A percentile compares a stretch with the other conserved stretches of the same genome.
Conservation (phyloP, 2,113 vertebrate species). For the Salvator merianae region DNA sequence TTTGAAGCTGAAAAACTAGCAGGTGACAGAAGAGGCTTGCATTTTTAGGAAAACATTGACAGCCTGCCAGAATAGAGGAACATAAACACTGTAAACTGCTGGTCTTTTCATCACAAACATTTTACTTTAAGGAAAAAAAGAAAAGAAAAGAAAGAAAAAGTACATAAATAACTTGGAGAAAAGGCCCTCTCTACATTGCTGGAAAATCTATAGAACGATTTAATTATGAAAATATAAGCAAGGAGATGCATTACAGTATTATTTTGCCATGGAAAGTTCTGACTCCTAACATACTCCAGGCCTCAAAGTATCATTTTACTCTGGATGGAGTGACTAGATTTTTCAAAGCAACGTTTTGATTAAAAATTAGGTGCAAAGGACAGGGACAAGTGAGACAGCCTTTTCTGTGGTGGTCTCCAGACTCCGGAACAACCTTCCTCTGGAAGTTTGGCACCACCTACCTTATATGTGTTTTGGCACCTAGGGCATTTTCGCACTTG, state of each 20-base stretch:
- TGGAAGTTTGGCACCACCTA: too few species aligned
- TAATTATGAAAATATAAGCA: neutral
- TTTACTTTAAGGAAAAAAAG: neutral
- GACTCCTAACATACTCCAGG: neutral
- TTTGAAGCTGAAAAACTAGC: constrained; percentile 6
- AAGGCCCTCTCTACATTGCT: neutral
- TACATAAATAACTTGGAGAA: neutral
- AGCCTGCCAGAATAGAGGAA: neutral
- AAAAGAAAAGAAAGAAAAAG: neutral
- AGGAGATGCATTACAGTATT: too few species aligned
- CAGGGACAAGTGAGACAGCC: too few species aligned
- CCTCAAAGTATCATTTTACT: neutral
- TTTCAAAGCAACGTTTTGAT: too few species aligned
- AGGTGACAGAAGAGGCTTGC: neutral
- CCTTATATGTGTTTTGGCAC: too few species aligned
- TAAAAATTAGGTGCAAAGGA: neutral
- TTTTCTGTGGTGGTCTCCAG: too few species aligned
- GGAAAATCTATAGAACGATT: neutral
- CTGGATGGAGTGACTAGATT: too few species aligned
- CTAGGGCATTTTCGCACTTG: too few species aligned
- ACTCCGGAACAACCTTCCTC: too few species aligned
- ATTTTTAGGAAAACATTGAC: constrained; percentile 6
- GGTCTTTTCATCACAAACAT: neutral
- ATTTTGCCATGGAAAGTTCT: neutral
- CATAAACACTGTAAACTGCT: neutral